Evolutionary conservation across 2,113 vertebrate species (phyloP).

Genomic region (Phylloscopus trochiloides): DNA sequence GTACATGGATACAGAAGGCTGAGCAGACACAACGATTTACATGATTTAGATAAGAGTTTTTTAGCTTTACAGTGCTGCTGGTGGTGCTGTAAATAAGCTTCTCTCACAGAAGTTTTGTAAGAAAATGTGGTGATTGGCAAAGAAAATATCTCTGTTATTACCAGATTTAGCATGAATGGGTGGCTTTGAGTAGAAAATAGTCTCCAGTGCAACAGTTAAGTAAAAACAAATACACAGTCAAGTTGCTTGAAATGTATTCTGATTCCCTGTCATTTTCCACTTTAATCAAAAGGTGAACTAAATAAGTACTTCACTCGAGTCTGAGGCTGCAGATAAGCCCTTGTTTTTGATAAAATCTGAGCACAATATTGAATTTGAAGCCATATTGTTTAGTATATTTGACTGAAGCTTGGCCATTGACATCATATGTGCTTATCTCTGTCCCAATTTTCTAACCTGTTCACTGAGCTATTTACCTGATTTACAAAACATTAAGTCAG

Average conservation of each 20-base stretch:
- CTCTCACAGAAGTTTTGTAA: not conserved
- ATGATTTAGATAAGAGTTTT: not conserved
- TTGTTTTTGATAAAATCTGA: constrained; percentile 2
- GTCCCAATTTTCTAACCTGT: not conserved
- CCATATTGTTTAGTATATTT: not conserved
- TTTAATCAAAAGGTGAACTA: constrained; percentile 19
- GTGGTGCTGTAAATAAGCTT: not conserved
- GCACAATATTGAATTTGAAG: not conserved
- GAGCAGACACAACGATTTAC: not conserved
- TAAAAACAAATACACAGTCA: constrained; percentile 34
- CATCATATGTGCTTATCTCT: not conserved
- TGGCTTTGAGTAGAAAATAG: not conserved
- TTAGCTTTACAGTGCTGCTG: not conserved
- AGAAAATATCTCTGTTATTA: constrained; percentile 6
- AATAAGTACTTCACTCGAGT: not conserved
- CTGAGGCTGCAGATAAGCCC: not conserved
- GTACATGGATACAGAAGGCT: not conserved
- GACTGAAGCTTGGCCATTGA: not conserved
- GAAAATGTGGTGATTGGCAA: not conserved
- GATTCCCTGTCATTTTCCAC: constrained; percentile 6
- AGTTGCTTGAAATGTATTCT: not conserved
- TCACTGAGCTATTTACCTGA: not conserved
- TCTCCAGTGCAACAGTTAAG: not conserved
- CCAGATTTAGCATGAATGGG: not conserved
- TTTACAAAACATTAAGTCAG: not conserved